Evolutionary conservation across 2,113 vertebrate genomes (phyloP).

Genomic region (Cyanoliseus patagonus): DNA sequence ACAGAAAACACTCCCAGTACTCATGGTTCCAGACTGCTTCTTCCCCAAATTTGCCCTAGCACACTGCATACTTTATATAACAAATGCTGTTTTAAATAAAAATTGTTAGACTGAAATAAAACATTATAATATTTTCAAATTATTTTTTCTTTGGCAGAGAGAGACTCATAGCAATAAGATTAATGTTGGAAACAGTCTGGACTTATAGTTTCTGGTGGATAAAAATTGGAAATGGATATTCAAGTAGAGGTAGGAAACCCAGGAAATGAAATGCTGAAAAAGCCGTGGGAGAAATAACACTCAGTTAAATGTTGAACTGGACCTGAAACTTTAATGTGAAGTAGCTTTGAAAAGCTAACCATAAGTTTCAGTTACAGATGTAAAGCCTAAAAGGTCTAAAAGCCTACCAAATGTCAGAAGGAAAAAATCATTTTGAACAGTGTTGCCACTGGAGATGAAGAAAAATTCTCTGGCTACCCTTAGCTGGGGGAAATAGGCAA

Average conservation of each 20-base stretch:
- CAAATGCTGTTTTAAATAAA: background rate
- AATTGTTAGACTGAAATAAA: background rate
- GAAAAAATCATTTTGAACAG: background rate
- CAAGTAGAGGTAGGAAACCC: background rate
- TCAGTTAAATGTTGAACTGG: background rate
- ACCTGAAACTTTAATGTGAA: background rate
- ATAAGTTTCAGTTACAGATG: background rate
- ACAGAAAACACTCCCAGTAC: background rate
- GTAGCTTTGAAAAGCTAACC: background rate
- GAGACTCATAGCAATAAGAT: background rate
- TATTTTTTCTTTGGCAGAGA: background rate
- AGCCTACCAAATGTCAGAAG: background rate
- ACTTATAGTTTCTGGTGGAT: background rate
- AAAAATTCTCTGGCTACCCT: background rate
- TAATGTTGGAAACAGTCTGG: background rate
- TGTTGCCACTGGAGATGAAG: background rate
- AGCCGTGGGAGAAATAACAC: background rate
- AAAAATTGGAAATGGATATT: background rate
- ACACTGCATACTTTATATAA: background rate
- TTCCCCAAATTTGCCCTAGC: background rate
- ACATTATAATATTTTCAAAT: background rate
- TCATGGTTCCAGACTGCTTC: background rate
- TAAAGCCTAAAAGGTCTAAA: background rate
- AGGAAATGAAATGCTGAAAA: background rate
- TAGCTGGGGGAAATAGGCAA: background rate